A percentile compares a stretch with the other conserved stretches of the same genome.
phyloP scores from a whole-genome alignment of 2,113 vertebrate species.

The Podarcis raffonei region DNA sequence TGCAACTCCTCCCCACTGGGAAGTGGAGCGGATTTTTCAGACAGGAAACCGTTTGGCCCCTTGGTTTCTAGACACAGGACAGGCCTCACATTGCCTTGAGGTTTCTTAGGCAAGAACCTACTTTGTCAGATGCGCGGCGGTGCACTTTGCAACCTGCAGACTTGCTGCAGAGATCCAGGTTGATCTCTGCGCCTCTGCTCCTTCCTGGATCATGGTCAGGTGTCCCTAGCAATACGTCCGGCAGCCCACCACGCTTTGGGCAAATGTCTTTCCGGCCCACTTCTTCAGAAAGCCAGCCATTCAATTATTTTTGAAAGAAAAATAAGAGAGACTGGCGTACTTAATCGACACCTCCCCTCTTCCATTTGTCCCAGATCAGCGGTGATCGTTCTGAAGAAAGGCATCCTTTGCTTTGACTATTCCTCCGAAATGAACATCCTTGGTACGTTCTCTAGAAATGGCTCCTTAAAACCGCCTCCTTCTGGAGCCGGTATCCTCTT shows the following conservation, averaged over 20 bases:
- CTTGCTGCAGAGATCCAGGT: not conserved
- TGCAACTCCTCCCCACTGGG: too few species aligned
- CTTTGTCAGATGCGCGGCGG: not conserved
- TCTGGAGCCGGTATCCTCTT: not conserved
- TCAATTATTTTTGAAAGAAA: not conserved
- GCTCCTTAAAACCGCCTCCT: conserved; percentile 17
- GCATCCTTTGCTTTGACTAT: conserved; percentile 73
- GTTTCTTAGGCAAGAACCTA: not conserved
- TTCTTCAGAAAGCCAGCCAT: not conserved
- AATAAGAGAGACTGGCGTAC: not conserved
- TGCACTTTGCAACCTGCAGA: not conserved
- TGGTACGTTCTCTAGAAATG: conserved; percentile 53
- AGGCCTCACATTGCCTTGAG: too few species aligned
- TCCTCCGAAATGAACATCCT: conserved; percentile 69
- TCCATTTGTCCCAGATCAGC: conserved; percentile 49
- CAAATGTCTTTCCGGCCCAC: not conserved
- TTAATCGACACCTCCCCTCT: not conserved
- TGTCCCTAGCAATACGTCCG: too few species aligned
- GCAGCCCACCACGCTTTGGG: not conserved
- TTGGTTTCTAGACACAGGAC: too few species aligned
- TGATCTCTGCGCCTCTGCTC: not conserved
- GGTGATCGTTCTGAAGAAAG: conserved; percentile 64
- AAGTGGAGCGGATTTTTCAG: too few species aligned
- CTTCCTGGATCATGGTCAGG: not conserved
- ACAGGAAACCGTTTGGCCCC: too few species aligned